A percentile compares a stretch with the other conserved stretches of the same genome.
phyloP scores from a whole-genome alignment of 1,140 invertebrate species.

The Pseudomyrmex flavicornis region DNA sequence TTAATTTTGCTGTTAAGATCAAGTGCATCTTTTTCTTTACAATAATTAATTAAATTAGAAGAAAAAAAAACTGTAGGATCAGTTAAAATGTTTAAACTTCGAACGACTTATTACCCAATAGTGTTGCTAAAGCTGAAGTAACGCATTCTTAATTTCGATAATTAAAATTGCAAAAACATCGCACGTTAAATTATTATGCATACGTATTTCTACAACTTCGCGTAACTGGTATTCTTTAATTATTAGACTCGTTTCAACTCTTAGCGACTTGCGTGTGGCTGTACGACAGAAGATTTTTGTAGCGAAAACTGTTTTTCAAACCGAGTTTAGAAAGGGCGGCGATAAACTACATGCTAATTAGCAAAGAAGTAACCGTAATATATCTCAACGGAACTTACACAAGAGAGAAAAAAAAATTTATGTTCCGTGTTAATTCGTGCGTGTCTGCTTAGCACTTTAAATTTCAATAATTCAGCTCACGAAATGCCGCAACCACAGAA shows the following conservation, averaged over 20 bases:
- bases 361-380: background rate
- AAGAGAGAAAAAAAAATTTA: background rate
- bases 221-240: background rate
- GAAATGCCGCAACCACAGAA: background rate
- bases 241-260: conserved; percentile 11
- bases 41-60: no score
- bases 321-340: background rate
- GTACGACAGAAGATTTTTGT: background rate
- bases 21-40: no score
- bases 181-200: no score
- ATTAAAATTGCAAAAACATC: no score
- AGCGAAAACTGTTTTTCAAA: background rate
- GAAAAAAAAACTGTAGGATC: no score
- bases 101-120: no score
- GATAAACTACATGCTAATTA: background rate
- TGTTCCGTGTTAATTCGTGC: conserved; percentile 8
- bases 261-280: background rate
- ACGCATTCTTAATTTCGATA: no score
- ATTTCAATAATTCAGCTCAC: conserved; percentile 4
- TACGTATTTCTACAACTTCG: no score
- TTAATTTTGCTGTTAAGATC: no score
- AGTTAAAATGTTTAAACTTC: no score
- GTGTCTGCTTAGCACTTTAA: background rate
- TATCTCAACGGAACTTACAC: background rate
- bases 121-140: no score